Evolutionary conservation across 2,888 invertebrate species (phyloP), one percentile per base, ranked within the genome.

Genomic region (Patella pellucida): DNA sequence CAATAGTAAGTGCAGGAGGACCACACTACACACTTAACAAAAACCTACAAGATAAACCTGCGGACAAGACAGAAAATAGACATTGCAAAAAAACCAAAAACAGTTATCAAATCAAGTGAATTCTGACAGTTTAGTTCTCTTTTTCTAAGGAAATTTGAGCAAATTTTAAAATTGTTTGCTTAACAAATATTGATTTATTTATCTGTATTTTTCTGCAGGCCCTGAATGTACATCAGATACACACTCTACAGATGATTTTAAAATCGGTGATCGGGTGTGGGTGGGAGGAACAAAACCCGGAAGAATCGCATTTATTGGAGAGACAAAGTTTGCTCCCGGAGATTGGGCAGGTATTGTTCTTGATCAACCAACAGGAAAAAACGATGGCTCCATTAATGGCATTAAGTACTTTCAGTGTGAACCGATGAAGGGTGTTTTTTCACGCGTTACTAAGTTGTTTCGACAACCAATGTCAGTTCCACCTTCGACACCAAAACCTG

Each of bases 221-320:
- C 86, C 87, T 52, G 87, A 88, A 67, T 71, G 78, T 54, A 74
- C 77, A 50, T 76, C 80, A 1, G 72, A 76, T 11, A 71, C 81
- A n/a, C 71, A 79, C 1, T 84, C 83, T 15, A 70, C 76, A n/a
- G 97, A 98, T 92, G 96, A 96, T 92, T 98, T 97, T 91, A 97
- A 97, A 87, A 96, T 98, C 88, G 98, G 98, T 51, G 96, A 98
- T 90, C 93, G 95, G 81, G 96, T 98, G 83, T 98, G 96, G 95
- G 90, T 91, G 12, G 88, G 89, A 19, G 91, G 91, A 4, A 87
- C 86, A 7, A 91, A 91, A 76, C 86, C 90, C 0, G 91, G 91
- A 31, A 79, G 84, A 71, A 90, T 91, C 67, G 90, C 91, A 7
- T 91, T 88, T 78, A 84, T 91, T 7, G 91, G 91, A 5, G 90